These are phyloP conservation scores for Formicarius rufipectus DNA, from an alignment of 2,113 vertebrate genomes.

Conservation along the genomic window DNA sequence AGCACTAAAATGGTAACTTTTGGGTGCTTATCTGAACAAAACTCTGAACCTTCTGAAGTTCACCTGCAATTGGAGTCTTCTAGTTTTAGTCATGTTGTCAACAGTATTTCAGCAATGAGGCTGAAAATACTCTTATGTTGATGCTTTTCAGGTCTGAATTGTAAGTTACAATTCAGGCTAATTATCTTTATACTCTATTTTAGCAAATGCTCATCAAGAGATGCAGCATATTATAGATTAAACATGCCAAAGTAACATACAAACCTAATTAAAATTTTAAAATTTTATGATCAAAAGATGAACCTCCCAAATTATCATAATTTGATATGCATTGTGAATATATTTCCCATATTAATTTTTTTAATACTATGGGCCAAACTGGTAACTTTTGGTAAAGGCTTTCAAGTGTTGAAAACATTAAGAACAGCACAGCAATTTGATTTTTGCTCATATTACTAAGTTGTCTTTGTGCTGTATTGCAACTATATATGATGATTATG, in stretches of 20 bases:
- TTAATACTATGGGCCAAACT: neutral
- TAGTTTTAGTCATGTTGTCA: neutral
- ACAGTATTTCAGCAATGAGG: neutral
- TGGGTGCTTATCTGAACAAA: conserved; percentile 62
- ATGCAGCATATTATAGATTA: conserved; percentile 50
- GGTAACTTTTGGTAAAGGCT: neutral
- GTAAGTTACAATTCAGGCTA: neutral
- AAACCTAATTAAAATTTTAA: neutral
- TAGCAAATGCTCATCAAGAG: conserved; percentile 62
- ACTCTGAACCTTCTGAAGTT: conserved; percentile 6
- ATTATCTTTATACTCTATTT: conserved; percentile 10
- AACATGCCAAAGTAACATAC: neutral
- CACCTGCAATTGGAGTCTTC: neutral
- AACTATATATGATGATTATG: neutral
- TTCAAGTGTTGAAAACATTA: neutral
- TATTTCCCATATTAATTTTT: neutral
- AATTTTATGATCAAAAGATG: neutral
- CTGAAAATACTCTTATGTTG: neutral
- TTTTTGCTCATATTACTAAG: neutral
- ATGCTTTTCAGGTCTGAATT: conserved; percentile 2
- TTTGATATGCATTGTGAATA: neutral
- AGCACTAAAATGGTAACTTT: conserved; percentile 6
- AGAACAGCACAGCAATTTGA: conserved; percentile 29
- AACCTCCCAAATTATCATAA: neutral
- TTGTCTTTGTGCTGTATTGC: conserved; percentile 39